These are phyloP conservation scores for Morphnarchus princeps DNA, from an alignment of 2,113 vertebrate genomes.

Conservation along the genomic window DNA sequence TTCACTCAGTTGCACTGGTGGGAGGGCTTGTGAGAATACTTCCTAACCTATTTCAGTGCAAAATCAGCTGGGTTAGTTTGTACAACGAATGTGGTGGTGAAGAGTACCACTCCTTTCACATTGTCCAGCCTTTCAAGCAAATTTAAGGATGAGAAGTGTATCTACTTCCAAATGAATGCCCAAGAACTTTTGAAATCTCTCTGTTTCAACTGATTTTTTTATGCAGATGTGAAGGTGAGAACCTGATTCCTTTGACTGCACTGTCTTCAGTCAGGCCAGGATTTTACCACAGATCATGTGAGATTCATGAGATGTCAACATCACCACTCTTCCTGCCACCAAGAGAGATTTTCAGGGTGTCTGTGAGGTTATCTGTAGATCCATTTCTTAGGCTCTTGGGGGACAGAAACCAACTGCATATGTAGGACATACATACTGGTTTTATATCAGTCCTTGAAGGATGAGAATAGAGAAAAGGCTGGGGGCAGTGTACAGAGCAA, in stretches of 20 bases:
- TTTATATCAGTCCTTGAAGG: not conserved
- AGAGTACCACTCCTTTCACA: not conserved
- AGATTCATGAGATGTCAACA: not conserved
- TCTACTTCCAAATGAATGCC: not conserved
- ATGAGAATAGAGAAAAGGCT: not conserved
- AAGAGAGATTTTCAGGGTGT: not conserved
- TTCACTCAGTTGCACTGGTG: not conserved
- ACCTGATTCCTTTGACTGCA: not conserved
- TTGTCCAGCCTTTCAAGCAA: not conserved
- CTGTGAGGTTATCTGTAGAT: not conserved
- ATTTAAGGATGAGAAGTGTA: not conserved
- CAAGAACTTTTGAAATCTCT: not conserved
- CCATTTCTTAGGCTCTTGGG: not conserved
- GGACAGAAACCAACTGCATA: not conserved
- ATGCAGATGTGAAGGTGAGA: not conserved
- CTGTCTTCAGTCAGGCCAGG: not conserved
- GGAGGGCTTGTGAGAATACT: not conserved
- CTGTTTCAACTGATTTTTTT: not conserved
- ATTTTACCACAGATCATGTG: not conserved
- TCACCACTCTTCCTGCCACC: not conserved
- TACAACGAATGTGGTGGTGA: rapidly evolving
- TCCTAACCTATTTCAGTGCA: not conserved
- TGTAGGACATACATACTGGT: not conserved
- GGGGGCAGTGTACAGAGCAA: not conserved
- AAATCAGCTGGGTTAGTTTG: not conserved